These are phyloP conservation scores for Mechanitis messenoides DNA, from an alignment of 2,888 invertebrate species.

Conservation along the genomic window DNA sequence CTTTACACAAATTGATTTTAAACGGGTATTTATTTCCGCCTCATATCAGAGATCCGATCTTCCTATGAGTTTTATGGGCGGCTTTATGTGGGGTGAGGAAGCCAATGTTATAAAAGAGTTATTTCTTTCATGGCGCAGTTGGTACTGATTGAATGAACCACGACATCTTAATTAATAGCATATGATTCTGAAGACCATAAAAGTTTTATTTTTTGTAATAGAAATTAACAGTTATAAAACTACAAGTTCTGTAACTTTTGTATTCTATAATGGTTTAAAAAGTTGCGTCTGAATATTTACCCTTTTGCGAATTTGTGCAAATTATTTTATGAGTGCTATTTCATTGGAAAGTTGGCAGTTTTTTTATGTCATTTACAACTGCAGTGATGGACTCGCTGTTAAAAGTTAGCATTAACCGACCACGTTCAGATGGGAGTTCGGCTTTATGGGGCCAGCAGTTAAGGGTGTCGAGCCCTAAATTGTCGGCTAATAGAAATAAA, in stretches of 20 bases:
- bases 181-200: background rate
- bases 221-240: slow-evolving; percentile 46
- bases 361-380: slow-evolving; percentile 64
- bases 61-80: slow-evolving; percentile 71
- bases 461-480: slow-evolving; percentile 52
- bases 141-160: slow-evolving; percentile 13
- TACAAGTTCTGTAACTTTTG: slow-evolving; percentile 46
- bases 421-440: slow-evolving; percentile 42
- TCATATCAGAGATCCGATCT: slow-evolving; percentile 74
- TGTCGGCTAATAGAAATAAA: slow-evolving; percentile 66
- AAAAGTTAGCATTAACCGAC: slow-evolving; percentile 43
- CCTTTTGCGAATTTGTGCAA: slow-evolving; percentile 75
- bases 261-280: slow-evolving; percentile 60
- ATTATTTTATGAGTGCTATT: slow-evolving; percentile 70
- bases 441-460: slow-evolving; percentile 48
- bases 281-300: slow-evolving; percentile 55
- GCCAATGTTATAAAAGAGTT: slow-evolving; percentile 72
- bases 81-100: slow-evolving; percentile 72
- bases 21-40: slow-evolving; percentile 76
- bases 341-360: slow-evolving; percentile 48
- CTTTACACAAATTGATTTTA: slow-evolving; percentile 77
- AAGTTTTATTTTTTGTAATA: background rate
- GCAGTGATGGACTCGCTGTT: slow-evolving; percentile 43
- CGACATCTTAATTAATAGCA: background rate
- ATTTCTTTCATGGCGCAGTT: slow-evolving; percentile 59